Evolutionary conservation across 2,797 vertebrate genomes (phyloP), one percentile per base, ranked within the genome.

Genomic region (Mareca strepera): DNA sequence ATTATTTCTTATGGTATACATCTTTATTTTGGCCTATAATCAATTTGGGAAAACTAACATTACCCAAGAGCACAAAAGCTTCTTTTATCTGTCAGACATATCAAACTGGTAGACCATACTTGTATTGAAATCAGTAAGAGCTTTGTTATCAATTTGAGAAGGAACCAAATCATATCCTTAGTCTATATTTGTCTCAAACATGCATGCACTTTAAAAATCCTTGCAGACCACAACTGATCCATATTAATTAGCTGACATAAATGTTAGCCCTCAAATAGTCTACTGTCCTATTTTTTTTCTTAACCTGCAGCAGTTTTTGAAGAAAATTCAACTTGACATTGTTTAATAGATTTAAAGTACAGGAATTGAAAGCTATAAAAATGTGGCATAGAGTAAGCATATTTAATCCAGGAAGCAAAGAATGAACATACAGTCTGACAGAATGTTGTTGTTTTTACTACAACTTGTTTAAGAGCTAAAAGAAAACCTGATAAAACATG

Each of bases 281-380:
- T 79, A 50, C 62, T 96, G 90, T 92, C 92, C 90, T 95, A 83
- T 94, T 96, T 97, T 92, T 92, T 88, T 94, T 90, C 80, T 87
- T 97, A 97, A 97, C 93, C 96, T 96, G 88, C 84, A 97, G 95
- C 95, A 95, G 58, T 96, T 93, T 95, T 95, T 96, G 93, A 97
- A 93, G 92, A 67, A 96, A 97, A 97, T 97, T 95, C 86, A 96
- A 92, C 82, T 92, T 96, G 95, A 97, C 93, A 95, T 96, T 96
- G 92, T 95, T 97, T 97, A 97, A 97, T 96, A 96, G 92, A 97
- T 96, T 97, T 97, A 95, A 97, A 97, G 93, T 82, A 96, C 89
- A 96, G 87, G 94, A 96, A 95, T 96, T 97, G 94, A 97, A 96
- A 97, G 72, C 95, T 96, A 95, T 95, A 95, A 97, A 97, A 97